Percentiles rank a stretch among this genome's conserved stretches.
These are phyloP conservation scores for Esox masquinongy DNA, from an alignment of 2,797 vertebrate genomes.

Conservation along the genomic window DNA sequence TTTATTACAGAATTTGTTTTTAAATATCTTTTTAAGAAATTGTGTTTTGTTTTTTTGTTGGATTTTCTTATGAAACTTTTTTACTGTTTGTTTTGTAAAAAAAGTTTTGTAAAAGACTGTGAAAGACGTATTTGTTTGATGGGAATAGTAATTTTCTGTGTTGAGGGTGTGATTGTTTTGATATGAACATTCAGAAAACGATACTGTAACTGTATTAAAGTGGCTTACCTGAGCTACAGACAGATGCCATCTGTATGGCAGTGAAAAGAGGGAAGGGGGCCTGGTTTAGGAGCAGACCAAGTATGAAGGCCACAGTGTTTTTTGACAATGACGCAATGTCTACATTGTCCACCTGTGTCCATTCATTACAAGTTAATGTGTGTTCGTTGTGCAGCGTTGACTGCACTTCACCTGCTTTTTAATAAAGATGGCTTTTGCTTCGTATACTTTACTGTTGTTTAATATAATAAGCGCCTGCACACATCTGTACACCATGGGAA, in stretches of 20 bases:
- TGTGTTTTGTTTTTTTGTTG: conserved; percentile 1
- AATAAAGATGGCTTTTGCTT: conserved; percentile 17
- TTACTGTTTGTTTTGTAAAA: background rate
- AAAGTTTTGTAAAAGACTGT: background rate
- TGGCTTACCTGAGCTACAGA: conserved; percentile 16
- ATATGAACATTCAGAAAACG: conserved; percentile 37
- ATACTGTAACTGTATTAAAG: conserved; percentile 6
- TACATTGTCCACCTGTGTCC: conserved; percentile 10
- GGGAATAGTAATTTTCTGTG: background rate
- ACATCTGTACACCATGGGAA: background rate
- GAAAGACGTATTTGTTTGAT: background rate
- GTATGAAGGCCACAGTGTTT: conserved; percentile 8
- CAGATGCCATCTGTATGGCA: conserved; percentile 10
- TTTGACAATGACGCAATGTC: conserved; percentile 7
- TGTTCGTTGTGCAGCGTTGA: conserved; percentile 19
- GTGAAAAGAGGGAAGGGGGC: background rate
- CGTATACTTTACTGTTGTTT: background rate
- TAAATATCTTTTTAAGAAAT: background rate
- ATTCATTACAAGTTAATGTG: conserved; percentile 10
- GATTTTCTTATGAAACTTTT: background rate
- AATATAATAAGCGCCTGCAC: background rate
- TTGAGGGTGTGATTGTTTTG: conserved; percentile 12
- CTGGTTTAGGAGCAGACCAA: background rate
- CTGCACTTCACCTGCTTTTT: conserved; percentile 22
- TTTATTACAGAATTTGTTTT: background rate